Conservation (phyloP, 2,797 vertebrate species). For the Spondyliosoma cantharus region DNA sequence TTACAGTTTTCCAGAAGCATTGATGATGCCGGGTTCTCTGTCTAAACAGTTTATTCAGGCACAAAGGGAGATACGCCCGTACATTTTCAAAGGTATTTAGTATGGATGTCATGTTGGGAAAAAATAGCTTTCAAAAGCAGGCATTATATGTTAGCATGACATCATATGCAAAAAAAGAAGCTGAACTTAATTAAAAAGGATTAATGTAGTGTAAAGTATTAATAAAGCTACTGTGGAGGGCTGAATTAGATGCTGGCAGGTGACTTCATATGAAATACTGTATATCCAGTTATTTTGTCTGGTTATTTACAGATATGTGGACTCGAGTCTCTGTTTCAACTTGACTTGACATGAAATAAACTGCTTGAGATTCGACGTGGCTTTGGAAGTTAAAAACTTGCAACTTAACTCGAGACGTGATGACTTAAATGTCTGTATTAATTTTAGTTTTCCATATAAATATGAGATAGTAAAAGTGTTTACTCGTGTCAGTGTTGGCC, state of each 20-base stretch:
- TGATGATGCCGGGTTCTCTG: background rate
- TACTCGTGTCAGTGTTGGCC: too few species aligned
- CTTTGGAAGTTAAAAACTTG: too few species aligned
- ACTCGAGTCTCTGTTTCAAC: too few species aligned
- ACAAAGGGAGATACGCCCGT: background rate
- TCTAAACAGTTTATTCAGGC: conserved; percentile 1
- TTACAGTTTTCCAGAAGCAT: conserved; percentile 26
- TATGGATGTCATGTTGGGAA: background rate
- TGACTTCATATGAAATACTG: background rate
- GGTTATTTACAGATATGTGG: too few species aligned
- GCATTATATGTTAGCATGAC: conserved; percentile 10
- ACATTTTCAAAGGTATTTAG: background rate
- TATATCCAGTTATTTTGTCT: too few species aligned
- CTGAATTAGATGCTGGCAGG: background rate
- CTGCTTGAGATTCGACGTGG: too few species aligned
- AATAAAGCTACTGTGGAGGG: background rate
- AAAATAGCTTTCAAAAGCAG: conserved; percentile 4
- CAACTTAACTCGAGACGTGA: too few species aligned
- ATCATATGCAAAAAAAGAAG: background rate
- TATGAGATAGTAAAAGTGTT: too few species aligned
- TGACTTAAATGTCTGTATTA: too few species aligned
- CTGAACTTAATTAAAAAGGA: conserved; percentile 1
- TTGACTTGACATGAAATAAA: too few species aligned
- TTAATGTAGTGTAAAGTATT: background rate
- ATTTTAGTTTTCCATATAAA: too few species aligned